Percentiles rank a stretch among this genome's conserved stretches.
These are phyloP conservation scores for Paracanthobrama guichenoti DNA, from an alignment of 2,113 vertebrate genomes.

Conservation along the genomic window DNA sequence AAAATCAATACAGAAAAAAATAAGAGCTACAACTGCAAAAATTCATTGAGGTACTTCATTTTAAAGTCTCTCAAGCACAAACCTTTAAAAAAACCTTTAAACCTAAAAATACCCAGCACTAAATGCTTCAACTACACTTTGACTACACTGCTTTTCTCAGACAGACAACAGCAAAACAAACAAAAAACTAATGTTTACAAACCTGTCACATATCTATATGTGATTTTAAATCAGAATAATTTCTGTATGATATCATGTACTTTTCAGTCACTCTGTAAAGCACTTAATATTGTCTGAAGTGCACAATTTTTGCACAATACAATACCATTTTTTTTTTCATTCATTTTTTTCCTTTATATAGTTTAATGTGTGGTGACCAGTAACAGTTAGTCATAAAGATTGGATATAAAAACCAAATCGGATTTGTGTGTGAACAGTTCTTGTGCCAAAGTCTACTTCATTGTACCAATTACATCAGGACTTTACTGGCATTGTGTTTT, in stretches of 20 bases:
- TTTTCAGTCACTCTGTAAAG: background rate
- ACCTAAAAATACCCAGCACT: background rate
- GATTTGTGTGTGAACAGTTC: background rate
- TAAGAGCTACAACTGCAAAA: background rate
- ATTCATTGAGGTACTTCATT: background rate
- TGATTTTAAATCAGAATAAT: background rate
- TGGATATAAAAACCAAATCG: background rate
- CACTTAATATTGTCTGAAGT: background rate
- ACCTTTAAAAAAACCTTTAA: too few species aligned
- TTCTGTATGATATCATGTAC: background rate
- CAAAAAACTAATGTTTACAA: background rate
- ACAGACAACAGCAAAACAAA: background rate
- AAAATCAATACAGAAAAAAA: constrained; percentile 35
- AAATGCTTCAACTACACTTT: background rate
- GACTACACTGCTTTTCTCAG: background rate
- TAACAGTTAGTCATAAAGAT: background rate
- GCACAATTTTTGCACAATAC: too few species aligned
- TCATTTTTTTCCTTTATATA: background rate
- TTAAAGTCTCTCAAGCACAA: background rate
- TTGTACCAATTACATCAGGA: background rate
- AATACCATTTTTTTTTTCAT: background rate
- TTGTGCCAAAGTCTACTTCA: background rate
- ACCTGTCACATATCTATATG: background rate
- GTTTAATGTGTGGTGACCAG: background rate
- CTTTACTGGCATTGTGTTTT: background rate